Percentiles rank a stretch among this genome's conserved stretches.
Conservation (phyloP, 2,888 invertebrate genomes). For the Stenchaetothrips biformis region DNA sequence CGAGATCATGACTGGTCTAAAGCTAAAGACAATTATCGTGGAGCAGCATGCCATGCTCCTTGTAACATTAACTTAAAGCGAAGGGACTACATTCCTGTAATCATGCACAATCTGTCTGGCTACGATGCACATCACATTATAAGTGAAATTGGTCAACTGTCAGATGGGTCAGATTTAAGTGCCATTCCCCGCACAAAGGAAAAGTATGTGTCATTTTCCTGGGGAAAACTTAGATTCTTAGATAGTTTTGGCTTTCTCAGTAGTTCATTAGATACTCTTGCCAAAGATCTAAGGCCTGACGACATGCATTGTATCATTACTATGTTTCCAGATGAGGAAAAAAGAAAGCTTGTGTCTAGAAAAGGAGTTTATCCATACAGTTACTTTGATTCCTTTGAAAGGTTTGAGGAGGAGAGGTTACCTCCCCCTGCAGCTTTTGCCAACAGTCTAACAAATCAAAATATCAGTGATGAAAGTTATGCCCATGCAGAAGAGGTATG, state of each 20-base stretch:
- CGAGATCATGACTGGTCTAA: background rate
- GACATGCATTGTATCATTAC: background rate
- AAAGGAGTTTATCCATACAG: background rate
- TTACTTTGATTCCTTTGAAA: background rate
- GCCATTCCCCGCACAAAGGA: background rate
- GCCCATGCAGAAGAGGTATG: background rate
- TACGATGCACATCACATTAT: background rate
- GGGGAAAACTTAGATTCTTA: background rate
- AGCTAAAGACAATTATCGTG: background rate
- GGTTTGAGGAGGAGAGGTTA: background rate
- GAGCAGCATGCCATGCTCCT: background rate
- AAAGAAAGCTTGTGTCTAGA: background rate
- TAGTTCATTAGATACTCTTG: background rate
- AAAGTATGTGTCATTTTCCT: background rate
- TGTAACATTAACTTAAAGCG: background rate
- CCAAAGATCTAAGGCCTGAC: background rate
- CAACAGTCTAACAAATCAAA: background rate
- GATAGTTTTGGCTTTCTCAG: background rate
- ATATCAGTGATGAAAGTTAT: background rate
- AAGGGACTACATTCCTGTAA: background rate
- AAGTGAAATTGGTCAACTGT: background rate
- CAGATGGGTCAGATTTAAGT: background rate
- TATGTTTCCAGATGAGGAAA: background rate
- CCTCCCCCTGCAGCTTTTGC: background rate
- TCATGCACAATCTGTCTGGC: background rate